Evolutionary conservation across 2,113 vertebrate genomes (phyloP).

Genomic region (Otolemur garnettii): DNA sequence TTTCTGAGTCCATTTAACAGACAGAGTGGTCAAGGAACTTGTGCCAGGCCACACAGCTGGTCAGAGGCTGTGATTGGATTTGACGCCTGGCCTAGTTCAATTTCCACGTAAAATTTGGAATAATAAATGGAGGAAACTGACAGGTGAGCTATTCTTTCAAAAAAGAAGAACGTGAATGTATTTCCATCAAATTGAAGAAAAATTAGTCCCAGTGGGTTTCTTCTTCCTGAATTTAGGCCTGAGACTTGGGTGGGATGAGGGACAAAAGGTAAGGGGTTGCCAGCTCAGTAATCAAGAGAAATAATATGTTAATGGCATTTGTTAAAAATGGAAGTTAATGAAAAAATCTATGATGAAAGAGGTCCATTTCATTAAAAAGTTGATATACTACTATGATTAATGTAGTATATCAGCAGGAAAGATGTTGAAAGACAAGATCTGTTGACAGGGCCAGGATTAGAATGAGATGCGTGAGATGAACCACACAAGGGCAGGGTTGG

Average conservation of each 20-base stretch:
- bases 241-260: neutral
- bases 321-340: neutral
- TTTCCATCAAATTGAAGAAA: slow-evolving; percentile 13
- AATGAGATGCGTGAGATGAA: neutral
- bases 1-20: neutral
- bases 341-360: neutral
- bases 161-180: neutral
- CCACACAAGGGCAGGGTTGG: neutral
- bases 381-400: no score
- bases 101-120: neutral
- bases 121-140: neutral
- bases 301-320: neutral
- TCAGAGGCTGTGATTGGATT: neutral
- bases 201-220: neutral
- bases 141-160: neutral
- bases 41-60: neutral
- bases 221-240: neutral
- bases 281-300: neutral
- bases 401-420: neutral
- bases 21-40: slow-evolving; percentile 9
- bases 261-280: neutral
- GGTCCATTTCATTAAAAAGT: no score
- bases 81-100: neutral
- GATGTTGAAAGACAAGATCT: neutral
- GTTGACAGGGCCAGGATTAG: neutral